Percentiles rank a stretch among this genome's conserved stretches.
phyloP scores from a whole-genome alignment of 2,113 vertebrate genomes.

The Haplotaxodon microlepis region DNA sequence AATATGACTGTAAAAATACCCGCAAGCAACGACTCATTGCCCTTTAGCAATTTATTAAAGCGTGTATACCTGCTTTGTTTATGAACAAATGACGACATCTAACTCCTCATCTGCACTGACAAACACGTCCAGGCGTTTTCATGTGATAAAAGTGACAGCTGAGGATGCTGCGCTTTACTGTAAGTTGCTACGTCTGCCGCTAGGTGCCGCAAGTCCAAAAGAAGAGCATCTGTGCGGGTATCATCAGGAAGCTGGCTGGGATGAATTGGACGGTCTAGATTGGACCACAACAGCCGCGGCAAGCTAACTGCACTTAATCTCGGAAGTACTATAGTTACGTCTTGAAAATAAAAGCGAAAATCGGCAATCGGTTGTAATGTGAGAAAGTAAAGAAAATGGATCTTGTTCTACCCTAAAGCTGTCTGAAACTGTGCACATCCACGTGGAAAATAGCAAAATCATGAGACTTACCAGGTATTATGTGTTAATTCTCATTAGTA shows the following conservation, averaged over 20 bases:
- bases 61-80: background rate
- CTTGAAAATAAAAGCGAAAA: background rate
- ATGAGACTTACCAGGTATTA: background rate
- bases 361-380: background rate
- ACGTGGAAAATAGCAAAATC: background rate
- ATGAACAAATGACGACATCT: background rate
- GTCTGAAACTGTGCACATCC: background rate
- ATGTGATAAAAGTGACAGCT: conserved; percentile 1
- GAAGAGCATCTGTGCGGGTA: background rate
- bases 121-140: background rate
- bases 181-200: background rate
- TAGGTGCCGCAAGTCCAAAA: background rate
- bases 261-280: background rate
- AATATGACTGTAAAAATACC: background rate
- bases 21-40: background rate
- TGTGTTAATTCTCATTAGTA: background rate
- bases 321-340: background rate
- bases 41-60: background rate
- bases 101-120: background rate
- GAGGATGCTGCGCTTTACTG: background rate
- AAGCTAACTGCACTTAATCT: background rate
- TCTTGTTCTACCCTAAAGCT: background rate
- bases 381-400: background rate
- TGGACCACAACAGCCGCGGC: background rate
- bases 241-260: background rate